Evolutionary conservation across 2,113 vertebrate genomes (phyloP).

Genomic region (Isurus oxyrinchus): DNA sequence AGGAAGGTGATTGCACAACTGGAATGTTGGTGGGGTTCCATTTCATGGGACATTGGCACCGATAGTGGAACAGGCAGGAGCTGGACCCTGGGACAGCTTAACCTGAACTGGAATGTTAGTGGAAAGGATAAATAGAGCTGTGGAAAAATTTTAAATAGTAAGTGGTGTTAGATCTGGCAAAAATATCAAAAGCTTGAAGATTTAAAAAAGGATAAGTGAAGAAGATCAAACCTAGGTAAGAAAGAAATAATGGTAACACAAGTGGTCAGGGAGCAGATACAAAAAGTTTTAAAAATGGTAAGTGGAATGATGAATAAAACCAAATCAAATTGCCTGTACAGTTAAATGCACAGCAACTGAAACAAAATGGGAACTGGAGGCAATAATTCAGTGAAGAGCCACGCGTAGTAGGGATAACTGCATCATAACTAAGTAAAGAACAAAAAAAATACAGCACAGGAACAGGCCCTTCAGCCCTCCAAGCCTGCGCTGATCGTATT

Average conservation of each 20-base stretch:
- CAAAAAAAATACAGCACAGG: no score
- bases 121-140: not conserved
- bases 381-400: no score
- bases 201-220: not conserved
- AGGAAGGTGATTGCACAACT: not conserved
- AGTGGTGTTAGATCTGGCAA: not conserved
- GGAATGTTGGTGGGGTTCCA: not conserved
- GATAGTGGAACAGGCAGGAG: not conserved
- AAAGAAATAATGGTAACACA: not conserved
- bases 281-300: no score
- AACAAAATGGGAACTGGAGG: no score
- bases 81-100: not conserved
- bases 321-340: not conserved
- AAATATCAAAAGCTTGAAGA: not conserved
- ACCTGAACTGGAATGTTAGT: not conserved
- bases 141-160: not conserved
- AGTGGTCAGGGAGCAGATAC: not conserved
- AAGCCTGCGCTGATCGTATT: no score
- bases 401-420: no score
- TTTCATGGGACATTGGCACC: not conserved
- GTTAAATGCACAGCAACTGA: not conserved
- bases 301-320: no score
- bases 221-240: not conserved
- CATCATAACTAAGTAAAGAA: no score
- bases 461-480: no score